Base-by-base conservation (phyloP, 2,888 invertebrate species). In the Drosophila mimetica region DNA sequence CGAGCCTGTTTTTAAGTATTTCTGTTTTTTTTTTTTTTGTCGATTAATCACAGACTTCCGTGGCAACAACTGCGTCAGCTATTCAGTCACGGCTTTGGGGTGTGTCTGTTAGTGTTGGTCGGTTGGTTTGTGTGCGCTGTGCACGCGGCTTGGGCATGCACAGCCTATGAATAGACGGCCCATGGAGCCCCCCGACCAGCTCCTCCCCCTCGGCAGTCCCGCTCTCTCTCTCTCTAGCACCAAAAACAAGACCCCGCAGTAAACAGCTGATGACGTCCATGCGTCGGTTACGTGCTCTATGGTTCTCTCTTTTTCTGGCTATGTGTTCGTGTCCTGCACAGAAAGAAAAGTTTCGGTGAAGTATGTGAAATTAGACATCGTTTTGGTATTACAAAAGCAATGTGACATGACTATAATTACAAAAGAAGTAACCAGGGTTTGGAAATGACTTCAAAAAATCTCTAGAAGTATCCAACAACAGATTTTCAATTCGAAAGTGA, bases 21-120 rank as follows among this genome's bases (percentile, higher is more conserved):
- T 25, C 25, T 4, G 22, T 22, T 22, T 22, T 25, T 16, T 25
- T 16, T 25, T 20, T 22, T 30, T 46, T 30, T 30, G 57, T 22
- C 84, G 80, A 77, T 84, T 86, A 83, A 78, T 86, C 85, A 83
- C 76, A 74, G 79, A 86, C 87, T 83, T 83, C 83, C 83, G 83
- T 85, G 79, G 83, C 87, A 86, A 85, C 85, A 85, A 78, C 79
- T 83, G 81, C 82, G 82, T 82, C 83, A 84, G 78, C 69, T 52
- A 42, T 51, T 65, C 69, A 70, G 71, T 63, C 71, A 79, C 77
- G 71, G 73, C 74, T 60, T 74, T 74, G 79, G 85, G 84, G 81
- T 84, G 86, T 80, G 85, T 86, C 76, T 71, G 69, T 73, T 63
- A 30, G 18, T 46, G 44, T 44, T 30, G 30, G 30, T 11, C 11